Base-by-base conservation (phyloP, 2,888 invertebrate species). In the Drosophila borealis region DNA sequence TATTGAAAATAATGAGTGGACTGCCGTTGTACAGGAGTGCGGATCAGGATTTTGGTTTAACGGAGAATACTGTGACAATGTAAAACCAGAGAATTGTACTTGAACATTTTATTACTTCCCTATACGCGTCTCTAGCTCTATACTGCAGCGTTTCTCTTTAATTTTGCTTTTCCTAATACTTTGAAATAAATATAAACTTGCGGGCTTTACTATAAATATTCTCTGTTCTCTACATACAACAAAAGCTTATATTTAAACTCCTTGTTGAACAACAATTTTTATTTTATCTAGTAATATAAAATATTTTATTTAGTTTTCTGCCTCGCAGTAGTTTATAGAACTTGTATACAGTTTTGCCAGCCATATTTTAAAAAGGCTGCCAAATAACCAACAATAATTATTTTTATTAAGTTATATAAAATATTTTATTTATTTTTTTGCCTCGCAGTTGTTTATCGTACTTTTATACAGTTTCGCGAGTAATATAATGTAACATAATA, bases 81-180 rank as follows among this genome's bases (percentile, higher is more conserved):
- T 3, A 14, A 70, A 70, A 17, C 50, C 70, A 19, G 53, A 49
- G 9, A 1, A n/a, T 41, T 56, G 55, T 25, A 49, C 9, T 25
- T 54, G 9, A 51, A 10, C 10, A 14, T 29, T 14, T 11, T 2
- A 29, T 13, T 19, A 25, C 9, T 17, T 5, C 0, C 39, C 39
- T 9, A n/a, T n/a, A 36, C 11, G 36, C 36, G 42, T 42, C 11
- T 13, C 17, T 25, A 21, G 25, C 6, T 25, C n/a, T 9, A 10
- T 13, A 1, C 13, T 29, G 29, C 0, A 8, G 8, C 2, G 2
- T 25, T 25, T 8, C 29, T 29, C 29, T 8, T 29, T 29, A 8
- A 2, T 8, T 29, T 8, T 8, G 8, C 29, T 8, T 29, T 2
- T 29, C 29, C 2, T 8, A 8, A 4, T 8, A 34, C 14, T 44